Conservation (phyloP, 2,113 vertebrate genomes). For the Elephas maximus region DNA sequence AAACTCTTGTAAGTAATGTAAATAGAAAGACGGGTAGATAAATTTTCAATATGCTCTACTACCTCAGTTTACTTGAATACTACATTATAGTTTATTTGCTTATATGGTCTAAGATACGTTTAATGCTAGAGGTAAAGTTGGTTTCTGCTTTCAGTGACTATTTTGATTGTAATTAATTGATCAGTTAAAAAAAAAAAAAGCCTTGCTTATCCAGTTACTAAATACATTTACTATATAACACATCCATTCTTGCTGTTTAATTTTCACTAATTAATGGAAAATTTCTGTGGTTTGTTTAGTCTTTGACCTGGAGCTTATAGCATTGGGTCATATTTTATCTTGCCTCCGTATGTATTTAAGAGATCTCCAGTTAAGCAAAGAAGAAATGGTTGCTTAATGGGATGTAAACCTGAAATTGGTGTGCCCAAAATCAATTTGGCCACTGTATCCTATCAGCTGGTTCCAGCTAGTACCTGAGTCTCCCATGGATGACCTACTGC, state of each 20-base stretch:
- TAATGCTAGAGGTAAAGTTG: constrained; percentile 69
- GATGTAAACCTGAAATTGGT: constrained; percentile 56
- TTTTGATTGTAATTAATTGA: constrained; percentile 32
- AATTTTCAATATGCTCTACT: constrained; percentile 88
- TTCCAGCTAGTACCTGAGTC: constrained; percentile 55
- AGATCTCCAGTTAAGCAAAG: constrained; percentile 64
- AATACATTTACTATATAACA: constrained; percentile 68
- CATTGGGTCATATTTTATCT: constrained; percentile 69
- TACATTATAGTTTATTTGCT: constrained; percentile 82
- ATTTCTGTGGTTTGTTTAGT: constrained; percentile 63
- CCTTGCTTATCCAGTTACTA: constrained; percentile 51
- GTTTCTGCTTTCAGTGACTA: constrained; percentile 65
- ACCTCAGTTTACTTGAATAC: constrained; percentile 90
- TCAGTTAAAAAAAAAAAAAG: constrained; percentile 57
- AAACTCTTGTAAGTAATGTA: constrained; percentile 86
- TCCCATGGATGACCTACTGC: constrained; percentile 67
- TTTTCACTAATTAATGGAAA: constrained; percentile 44
- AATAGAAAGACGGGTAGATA: constrained; percentile 84
- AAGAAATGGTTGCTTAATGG: constrained; percentile 65
- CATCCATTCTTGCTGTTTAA: constrained; percentile 53
- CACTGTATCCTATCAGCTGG: neutral
- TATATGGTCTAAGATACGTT: constrained; percentile 78
- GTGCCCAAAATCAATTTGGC: constrained; percentile 32
- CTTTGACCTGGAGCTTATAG: constrained; percentile 70
- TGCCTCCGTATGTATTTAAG: constrained; percentile 54